Evolutionary conservation across 2,888 invertebrate species (phyloP), one percentile per base, ranked within the genome.

Genomic region (Nysson spinosus): DNA sequence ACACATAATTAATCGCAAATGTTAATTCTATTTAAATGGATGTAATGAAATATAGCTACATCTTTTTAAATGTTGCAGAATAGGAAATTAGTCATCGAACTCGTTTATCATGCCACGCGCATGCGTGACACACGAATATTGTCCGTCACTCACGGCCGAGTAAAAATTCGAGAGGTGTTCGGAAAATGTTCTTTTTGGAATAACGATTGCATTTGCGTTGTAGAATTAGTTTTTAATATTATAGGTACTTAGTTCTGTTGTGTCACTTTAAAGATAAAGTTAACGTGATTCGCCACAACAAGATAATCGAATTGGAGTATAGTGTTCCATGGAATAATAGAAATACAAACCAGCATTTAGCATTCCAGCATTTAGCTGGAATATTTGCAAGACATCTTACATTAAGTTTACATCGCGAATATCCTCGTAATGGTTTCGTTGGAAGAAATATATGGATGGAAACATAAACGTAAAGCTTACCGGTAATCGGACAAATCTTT

Each of bases 141-240:
- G 57, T 67, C 47, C 32, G 26, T 47, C 51, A 66, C 51, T n/a
- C n/a, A n/a, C n/a, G n/a, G n/a, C 58, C 32, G 47, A 17, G 12
- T 20, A 37, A 42, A 67, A 39, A 20, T 66, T 51, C 16, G 9
- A 7, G 9, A 17, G 19, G 14, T 16, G 34, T 43, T 34, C 5
- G n/a, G 40, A 30, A 28, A 24, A 34, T 30, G 24, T 30, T 35
- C 6, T 39, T 4, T 12, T n/a, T 39, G n/a, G 4, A 57, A 6
- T 46, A 66, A 66, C 42, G 30, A 37, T 20, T 46, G 20, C 30
- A 37, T 30, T 22, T 12, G 12, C n/a, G 17, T 26, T 43, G 17
- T 35, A 28, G 20, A 11, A 57, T 57, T 44, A 39, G 14, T 34
- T 3, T 30, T 39, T 28, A 4, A 28, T 9, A 6, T 6, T 28